Percentiles rank a stretch among this genome's conserved stretches.
These are phyloP conservation scores for Camelus dromedarius DNA, from an alignment of 2,113 vertebrate species.

Conservation along the genomic window DNA sequence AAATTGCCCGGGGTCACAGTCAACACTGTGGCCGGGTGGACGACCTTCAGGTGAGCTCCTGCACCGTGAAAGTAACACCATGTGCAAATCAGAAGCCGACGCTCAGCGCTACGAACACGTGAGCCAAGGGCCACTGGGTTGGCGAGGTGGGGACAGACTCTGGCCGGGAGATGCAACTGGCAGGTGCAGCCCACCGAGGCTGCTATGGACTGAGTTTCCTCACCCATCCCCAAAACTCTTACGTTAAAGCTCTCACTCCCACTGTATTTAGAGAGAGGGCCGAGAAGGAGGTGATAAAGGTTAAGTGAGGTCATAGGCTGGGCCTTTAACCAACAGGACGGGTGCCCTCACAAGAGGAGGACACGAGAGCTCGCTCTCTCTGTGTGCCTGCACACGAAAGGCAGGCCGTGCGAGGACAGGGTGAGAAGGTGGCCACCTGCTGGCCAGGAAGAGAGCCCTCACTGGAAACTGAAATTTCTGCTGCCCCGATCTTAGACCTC, in stretches of 20 bases:
- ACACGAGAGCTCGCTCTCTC: background rate
- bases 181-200: background rate
- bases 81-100: background rate
- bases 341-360: background rate
- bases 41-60: background rate
- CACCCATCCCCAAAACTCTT: background rate
- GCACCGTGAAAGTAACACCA: background rate
- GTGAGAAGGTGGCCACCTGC: background rate
- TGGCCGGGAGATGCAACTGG: background rate
- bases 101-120: background rate
- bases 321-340: background rate
- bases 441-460: background rate
- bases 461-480: background rate
- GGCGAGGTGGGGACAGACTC: background rate
- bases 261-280: background rate
- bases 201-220: background rate
- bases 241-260: background rate
- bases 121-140: background rate
- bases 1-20: background rate
- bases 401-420: background rate
- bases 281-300: background rate
- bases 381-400: rapidly evolving
- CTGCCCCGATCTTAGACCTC: background rate
- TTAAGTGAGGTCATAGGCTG: background rate
- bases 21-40: background rate